phyloP scores from a whole-genome alignment of 1,140 invertebrate species.

The Bathynomus jamesi region DNA sequence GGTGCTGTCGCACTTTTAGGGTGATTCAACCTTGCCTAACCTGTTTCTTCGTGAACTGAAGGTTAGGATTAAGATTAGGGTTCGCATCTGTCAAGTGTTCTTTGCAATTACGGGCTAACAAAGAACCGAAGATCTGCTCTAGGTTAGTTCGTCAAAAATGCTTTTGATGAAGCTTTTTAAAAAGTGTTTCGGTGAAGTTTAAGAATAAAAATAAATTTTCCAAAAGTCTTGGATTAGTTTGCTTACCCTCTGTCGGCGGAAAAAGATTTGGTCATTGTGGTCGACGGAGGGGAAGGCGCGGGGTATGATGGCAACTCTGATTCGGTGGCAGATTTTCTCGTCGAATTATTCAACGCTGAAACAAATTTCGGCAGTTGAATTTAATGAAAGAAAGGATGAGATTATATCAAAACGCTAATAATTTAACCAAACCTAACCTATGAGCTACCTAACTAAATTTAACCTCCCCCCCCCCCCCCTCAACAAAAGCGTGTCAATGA shows the following conservation, averaged over 20 bases:
- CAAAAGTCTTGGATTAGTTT: neutral
- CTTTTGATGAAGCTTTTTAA: too few species aligned
- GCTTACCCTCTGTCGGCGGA: conserved; percentile 28
- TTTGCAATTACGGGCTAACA: too few species aligned
- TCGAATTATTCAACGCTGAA: neutral
- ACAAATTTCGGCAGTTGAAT: neutral
- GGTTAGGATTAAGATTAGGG: too few species aligned
- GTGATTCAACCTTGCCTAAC: too few species aligned
- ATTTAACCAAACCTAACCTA: neutral
- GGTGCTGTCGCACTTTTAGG: too few species aligned
- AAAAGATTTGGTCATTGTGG: conserved; percentile 17
- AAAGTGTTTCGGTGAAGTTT: neutral
- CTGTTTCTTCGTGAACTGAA: too few species aligned
- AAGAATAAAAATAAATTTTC: neutral
- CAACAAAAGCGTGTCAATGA: too few species aligned
- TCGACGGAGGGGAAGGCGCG: conserved; percentile 13
- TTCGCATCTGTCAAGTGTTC: too few species aligned
- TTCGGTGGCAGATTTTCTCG: conserved; percentile 27
- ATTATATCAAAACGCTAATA: neutral
- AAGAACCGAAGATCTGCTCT: too few species aligned
- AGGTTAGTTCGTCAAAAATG: too few species aligned
- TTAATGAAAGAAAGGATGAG: neutral
- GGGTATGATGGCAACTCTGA: conserved; percentile 26
- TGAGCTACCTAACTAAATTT: too few species aligned
- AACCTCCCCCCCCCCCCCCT: too few species aligned